Conservation (phyloP, 2,797 vertebrate species). For the Synaphobranchus kaupii region DNA sequence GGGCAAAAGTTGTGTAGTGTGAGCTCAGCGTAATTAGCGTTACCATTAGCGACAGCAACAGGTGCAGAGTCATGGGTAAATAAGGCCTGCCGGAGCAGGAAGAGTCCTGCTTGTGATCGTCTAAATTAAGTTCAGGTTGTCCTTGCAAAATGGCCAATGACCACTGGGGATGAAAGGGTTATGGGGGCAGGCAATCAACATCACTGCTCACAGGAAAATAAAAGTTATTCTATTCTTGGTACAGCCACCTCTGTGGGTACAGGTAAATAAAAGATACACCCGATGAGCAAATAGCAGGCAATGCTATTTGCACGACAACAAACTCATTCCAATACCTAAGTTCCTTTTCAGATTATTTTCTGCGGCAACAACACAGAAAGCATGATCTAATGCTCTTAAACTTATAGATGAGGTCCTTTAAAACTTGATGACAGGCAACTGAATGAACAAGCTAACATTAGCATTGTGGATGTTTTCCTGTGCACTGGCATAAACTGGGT, state of each 20-base stretch:
- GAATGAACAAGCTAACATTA: neutral
- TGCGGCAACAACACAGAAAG: neutral
- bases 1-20: too few relatives aligned
- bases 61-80: neutral
- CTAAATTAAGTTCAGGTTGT: neutral
- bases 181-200: neutral
- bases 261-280: neutral
- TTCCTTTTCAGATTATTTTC: neutral
- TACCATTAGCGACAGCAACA: slow-evolving; percentile 3
- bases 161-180: neutral
- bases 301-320: neutral
- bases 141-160: neutral
- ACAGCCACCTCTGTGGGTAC: neutral
- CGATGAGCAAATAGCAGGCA: neutral
- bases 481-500: neutral
- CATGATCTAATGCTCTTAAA: neutral
- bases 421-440: neutral
- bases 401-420: neutral
- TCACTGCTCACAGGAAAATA: neutral
- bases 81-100: neutral
- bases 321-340: neutral
- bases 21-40: neutral
- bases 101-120: neutral
- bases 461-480: neutral
- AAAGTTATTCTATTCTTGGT: neutral